These are phyloP conservation scores for Phalacrocorax aristotelis DNA, from an alignment of 2,113 vertebrate genomes.

Conservation along the genomic window DNA sequence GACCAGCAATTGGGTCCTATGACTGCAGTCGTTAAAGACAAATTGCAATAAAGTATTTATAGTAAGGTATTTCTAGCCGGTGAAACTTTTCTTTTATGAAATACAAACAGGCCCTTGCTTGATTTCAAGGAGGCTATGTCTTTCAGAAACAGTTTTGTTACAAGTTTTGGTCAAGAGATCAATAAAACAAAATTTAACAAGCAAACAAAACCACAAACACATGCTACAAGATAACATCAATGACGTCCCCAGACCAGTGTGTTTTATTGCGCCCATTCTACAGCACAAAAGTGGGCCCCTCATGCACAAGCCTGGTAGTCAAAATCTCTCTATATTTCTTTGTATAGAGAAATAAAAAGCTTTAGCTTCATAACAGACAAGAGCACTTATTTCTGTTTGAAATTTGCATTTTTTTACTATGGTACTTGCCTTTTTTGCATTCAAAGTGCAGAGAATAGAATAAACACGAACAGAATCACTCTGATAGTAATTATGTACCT, in stretches of 20 bases:
- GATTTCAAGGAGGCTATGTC: not conserved
- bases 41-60: not conserved
- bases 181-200: not conserved
- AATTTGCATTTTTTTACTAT: not conserved
- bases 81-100: not conserved
- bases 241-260: not conserved
- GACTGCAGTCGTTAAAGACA: not conserved
- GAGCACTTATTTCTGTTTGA: not conserved
- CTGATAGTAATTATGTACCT: not conserved
- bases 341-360: not conserved
- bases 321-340: not conserved
- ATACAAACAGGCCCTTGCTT: not conserved
- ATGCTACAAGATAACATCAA: not conserved
- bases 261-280: fast-evolving
- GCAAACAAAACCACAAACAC: not conserved
- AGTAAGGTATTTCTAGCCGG: not conserved
- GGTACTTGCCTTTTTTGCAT: not conserved
- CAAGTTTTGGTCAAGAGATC: not conserved
- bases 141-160: not conserved
- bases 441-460: not conserved
- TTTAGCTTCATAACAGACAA: not conserved
- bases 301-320: not conserved
- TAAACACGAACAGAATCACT: not conserved
- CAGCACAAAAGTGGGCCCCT: not conserved
- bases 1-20: not conserved